Percentiles rank a stretch among this genome's conserved stretches.
Conservation (phyloP, 2,113 vertebrate species). For the Camarhynchus parvulus region DNA sequence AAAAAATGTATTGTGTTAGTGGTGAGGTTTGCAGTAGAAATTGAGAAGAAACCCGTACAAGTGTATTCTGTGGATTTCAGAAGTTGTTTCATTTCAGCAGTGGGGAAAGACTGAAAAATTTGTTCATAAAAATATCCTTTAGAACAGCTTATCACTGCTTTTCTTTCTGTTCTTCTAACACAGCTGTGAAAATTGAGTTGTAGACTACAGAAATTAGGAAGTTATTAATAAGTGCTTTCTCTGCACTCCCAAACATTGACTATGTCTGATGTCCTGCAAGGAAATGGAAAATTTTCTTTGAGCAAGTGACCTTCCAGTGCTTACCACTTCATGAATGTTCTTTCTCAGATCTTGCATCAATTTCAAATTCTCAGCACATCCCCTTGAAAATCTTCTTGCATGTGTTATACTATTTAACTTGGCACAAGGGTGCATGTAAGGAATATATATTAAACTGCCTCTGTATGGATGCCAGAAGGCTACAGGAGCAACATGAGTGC, state of each 20-base stretch:
- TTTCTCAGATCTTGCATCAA: not conserved
- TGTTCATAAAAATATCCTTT: not conserved
- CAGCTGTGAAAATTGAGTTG: constrained; percentile 4
- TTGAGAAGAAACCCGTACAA: not conserved
- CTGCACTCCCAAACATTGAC: not conserved
- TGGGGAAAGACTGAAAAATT: not conserved
- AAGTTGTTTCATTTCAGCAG: not conserved
- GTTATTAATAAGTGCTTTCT: not conserved
- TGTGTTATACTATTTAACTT: not conserved
- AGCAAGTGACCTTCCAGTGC: not conserved
- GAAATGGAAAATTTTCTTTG: not conserved
- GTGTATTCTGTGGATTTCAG: not conserved
- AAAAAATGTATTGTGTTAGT: not conserved
- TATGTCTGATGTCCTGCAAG: not conserved
- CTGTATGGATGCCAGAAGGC: not conserved
- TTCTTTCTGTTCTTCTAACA: not conserved
- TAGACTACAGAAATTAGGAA: not conserved
- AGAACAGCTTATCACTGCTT: not conserved
- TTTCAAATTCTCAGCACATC: constrained; percentile 5
- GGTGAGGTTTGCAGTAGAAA: not conserved
- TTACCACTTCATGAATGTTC: not conserved
- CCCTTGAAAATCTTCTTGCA: not conserved
- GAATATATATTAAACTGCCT: not conserved
- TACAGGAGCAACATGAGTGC: not conserved
- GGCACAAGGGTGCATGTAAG: not conserved